phyloP scores from a whole-genome alignment of 2,797 vertebrate species.

The Oreortyx pictus region DNA sequence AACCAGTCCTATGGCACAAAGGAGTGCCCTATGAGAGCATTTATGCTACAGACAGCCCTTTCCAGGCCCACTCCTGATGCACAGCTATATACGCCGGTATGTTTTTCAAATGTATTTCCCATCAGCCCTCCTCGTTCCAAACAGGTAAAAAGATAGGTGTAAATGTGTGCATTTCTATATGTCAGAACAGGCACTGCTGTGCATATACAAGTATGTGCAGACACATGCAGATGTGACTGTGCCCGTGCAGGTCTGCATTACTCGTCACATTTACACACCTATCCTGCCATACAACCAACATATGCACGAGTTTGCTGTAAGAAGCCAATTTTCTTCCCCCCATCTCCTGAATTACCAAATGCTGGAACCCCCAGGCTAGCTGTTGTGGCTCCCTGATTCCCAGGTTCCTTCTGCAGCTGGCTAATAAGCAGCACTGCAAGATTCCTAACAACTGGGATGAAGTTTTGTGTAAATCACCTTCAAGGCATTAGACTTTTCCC shows the following conservation, averaged over 20 bases:
- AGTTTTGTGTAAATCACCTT: slow-evolving; percentile 62
- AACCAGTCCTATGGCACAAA: neutral
- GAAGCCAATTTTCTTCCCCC: neutral
- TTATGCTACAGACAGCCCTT: neutral
- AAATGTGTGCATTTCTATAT: neutral
- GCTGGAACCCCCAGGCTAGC: slow-evolving; percentile 31
- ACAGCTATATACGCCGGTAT: neutral
- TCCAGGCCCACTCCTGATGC: neutral
- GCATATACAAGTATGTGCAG: neutral
- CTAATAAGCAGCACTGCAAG: neutral
- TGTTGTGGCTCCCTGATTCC: slow-evolving; percentile 56
- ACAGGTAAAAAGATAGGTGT: neutral
- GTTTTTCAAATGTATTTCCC: neutral
- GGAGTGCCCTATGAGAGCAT: neutral
- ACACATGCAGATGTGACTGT: neutral
- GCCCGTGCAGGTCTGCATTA: neutral
- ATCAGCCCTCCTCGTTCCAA: neutral
- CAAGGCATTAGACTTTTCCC: slow-evolving; percentile 72
- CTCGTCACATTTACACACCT: slow-evolving; percentile 15
- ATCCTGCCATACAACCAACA: slow-evolving; percentile 23
- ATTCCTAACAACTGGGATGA: slow-evolving; percentile 52
- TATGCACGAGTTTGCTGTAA: neutral
- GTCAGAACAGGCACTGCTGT: neutral
- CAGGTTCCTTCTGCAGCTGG: slow-evolving; percentile 47
- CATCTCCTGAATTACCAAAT: slow-evolving; percentile 2